Conservation (phyloP, 2,797 vertebrate genomes). For the Perodicticus potto region DNA sequence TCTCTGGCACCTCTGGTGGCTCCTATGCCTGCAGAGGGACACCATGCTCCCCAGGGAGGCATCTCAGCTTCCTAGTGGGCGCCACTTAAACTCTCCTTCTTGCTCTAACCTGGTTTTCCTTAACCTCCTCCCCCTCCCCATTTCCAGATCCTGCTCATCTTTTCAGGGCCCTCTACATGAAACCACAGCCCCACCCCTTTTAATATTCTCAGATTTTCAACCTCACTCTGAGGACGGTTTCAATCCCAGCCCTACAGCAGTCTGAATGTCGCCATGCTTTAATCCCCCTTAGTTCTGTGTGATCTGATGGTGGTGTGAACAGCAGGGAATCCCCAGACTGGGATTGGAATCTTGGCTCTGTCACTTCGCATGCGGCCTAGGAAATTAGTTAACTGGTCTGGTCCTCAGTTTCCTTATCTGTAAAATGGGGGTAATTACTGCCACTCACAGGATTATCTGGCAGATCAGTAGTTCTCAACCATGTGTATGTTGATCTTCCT, state of each 20-base stretch:
- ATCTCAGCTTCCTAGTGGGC: not conserved
- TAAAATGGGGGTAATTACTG: not conserved
- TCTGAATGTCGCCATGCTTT: not conserved
- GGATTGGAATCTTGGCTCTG: not conserved
- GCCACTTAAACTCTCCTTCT: not conserved
- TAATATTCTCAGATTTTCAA: not conserved
- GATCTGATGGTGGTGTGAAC: not conserved
- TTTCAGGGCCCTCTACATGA: not conserved
- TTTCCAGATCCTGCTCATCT: not conserved
- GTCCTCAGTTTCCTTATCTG: not conserved
- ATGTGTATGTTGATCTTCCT: not conserved
- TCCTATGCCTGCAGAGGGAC: not conserved
- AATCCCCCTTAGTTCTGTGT: rapidly evolving
- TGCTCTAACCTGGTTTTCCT: not conserved
- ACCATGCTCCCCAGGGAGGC: not conserved
- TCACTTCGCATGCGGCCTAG: not conserved
- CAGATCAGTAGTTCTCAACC: not conserved
- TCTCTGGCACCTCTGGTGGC: not conserved
- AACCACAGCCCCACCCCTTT: not conserved
- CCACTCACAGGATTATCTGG: not conserved
- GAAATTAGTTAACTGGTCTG: not conserved
- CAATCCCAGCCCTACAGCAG: not conserved
- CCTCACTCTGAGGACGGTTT: not conserved
- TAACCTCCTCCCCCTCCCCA: not conserved
- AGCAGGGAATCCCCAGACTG: too few relatives aligned